phyloP scores from a whole-genome alignment of 2,888 invertebrate genomes.

The Clostera curtula region DNA sequence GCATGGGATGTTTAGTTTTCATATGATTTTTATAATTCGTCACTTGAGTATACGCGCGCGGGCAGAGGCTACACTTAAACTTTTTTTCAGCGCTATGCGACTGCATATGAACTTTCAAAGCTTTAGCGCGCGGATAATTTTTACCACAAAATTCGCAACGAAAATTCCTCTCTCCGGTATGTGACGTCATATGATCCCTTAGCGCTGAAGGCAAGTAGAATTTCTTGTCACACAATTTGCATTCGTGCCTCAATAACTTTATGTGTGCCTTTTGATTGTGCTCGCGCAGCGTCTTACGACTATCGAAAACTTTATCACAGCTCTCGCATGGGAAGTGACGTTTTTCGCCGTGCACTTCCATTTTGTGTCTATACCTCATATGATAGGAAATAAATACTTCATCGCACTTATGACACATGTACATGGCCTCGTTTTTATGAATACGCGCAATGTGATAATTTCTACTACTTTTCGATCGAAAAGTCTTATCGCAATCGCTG shows the following conservation, averaged over 20 bases:
- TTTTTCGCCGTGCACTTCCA: constrained; percentile 31
- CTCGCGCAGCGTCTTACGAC: constrained; percentile 30
- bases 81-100: constrained; percentile 62
- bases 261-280: constrained; percentile 37
- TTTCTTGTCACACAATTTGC: constrained; percentile 57
- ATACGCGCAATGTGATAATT: constrained; percentile 26
- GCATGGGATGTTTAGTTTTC: constrained; percentile 43
- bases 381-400: constrained; percentile 25
- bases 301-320: constrained; percentile 39
- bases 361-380: constrained; percentile 31
- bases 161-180: constrained; percentile 64
- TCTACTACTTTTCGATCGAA: constrained; percentile 29
- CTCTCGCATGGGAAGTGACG: constrained; percentile 32
- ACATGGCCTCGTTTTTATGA: constrained; percentile 30
- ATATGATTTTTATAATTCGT: constrained; percentile 65
- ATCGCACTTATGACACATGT: constrained; percentile 33
- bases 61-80: constrained; percentile 60
- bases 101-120: constrained; percentile 61
- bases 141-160: constrained; percentile 67
- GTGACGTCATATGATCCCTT: constrained; percentile 66
- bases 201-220: constrained; percentile 42
- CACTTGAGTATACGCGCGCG: constrained; percentile 58
- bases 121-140: constrained; percentile 58
- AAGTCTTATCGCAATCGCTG: constrained; percentile 37
- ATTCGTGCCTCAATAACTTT: constrained; percentile 41